Evolutionary conservation across 2,797 vertebrate genomes (phyloP).

Genomic region (Sylvia borin): DNA sequence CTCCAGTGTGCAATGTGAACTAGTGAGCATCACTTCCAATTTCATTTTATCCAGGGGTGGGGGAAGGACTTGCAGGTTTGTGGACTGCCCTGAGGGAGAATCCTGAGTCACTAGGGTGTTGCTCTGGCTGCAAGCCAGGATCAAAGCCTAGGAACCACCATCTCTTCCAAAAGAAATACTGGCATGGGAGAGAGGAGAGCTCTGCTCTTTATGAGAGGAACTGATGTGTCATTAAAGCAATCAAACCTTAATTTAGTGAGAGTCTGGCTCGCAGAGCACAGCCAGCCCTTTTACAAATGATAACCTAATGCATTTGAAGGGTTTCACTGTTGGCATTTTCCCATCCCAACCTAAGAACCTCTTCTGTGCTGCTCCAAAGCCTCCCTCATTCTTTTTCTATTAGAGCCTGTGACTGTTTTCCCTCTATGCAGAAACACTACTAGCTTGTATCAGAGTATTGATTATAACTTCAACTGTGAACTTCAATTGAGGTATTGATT

Average conservation of each 20-base stretch:
- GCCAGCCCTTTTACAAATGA: not conserved
- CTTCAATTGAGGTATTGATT: constrained; percentile 10
- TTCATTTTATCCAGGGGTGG: not conserved
- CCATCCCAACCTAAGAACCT: not conserved
- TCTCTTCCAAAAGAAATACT: not conserved
- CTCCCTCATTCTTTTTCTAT: not conserved
- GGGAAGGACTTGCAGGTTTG: not conserved
- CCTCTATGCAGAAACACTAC: not conserved
- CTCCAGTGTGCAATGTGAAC: not conserved
- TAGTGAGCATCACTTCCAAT: not conserved
- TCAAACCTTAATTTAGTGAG: not conserved
- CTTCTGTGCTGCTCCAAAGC: not conserved
- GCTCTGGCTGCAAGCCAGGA: not conserved
- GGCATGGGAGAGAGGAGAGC: not conserved
- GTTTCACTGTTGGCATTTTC: not conserved
- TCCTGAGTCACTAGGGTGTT: not conserved
- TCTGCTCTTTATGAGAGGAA: not conserved
- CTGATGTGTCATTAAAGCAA: not conserved
- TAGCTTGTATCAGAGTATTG: not conserved
- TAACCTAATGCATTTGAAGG: not conserved
- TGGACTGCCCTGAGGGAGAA: not conserved
- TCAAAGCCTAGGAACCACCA: not conserved
- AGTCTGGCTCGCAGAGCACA: not conserved
- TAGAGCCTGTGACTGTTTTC: not conserved
- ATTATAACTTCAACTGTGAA: constrained; percentile 13